These are phyloP conservation scores for Lateolabrax maculatus DNA, from an alignment of 2,797 vertebrate genomes.

Conservation along the genomic window DNA sequence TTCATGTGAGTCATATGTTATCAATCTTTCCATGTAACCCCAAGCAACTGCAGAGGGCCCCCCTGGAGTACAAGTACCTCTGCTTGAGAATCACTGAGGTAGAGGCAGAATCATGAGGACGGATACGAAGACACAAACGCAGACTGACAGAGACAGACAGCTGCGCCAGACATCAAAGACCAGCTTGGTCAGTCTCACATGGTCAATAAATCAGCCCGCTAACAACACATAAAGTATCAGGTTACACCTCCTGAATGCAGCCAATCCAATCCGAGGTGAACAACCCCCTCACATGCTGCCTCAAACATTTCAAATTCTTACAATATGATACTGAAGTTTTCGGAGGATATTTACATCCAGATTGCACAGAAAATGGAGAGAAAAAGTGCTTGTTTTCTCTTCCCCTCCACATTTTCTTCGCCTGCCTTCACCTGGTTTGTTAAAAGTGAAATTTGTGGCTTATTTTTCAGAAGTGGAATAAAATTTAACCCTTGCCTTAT, in stretches of 20 bases:
- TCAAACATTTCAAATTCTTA: conserved; percentile 39
- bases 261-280: neutral
- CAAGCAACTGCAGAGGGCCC: neutral
- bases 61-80: neutral
- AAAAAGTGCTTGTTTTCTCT: neutral
- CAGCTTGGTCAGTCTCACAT: conserved; percentile 32
- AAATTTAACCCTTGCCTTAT: conserved; percentile 31
- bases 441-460: conserved; percentile 40
- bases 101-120: conserved; percentile 21
- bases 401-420: neutral
- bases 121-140: conserved; percentile 33
- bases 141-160: conserved; percentile 61
- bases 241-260: conserved; percentile 52
- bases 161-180: conserved; percentile 62
- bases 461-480: conserved; percentile 29
- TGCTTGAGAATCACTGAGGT: conserved; percentile 10
- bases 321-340: conserved; percentile 13
- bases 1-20: no score
- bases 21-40: no score
- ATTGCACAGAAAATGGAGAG: neutral
- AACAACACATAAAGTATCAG: conserved; percentile 60
- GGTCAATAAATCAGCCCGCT: conserved; percentile 67
- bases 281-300: conserved; percentile 27
- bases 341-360: conserved; percentile 1
- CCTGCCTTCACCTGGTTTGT: neutral